Evolutionary conservation across 1,140 invertebrate genomes (phyloP), one percentile per base, ranked within the genome.

Genomic region (Ylistrum balloti): DNA sequence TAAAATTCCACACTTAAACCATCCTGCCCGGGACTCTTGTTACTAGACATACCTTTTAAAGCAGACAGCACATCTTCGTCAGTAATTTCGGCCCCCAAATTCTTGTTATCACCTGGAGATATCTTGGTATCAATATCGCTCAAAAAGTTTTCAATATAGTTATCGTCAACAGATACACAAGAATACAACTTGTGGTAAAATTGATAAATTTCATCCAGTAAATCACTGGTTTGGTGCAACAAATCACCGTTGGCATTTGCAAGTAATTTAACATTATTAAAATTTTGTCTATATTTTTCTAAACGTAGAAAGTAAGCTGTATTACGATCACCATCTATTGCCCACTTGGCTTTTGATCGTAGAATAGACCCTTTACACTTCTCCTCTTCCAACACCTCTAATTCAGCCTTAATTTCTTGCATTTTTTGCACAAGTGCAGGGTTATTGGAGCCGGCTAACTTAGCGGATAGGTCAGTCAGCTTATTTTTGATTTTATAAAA

Each of bases 1-100:
- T 87, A 89, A 89, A 91, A 91, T 33, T 91, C 90, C 3, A 91
- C 88, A 85, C 87, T 91, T 20, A 91, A 35, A 0, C 88, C 88
- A 2, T 22, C 20, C 45, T 48, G 45, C 3, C 88, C 90, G 3
- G 90, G 90, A 89, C 90, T 91, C 41, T 91, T 91, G 85, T 87
- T 91, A 33, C 45, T 87, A 22, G 38, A 22, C 88, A 91, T 91
- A 35, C 88, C 38, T 2, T n/a, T 33, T 22, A 91, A 28, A 56
- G 90, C 88, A n/a, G 41, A 33, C 17, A n/a, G 2, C 17, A 89
- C 38, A 38, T 91, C 88, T 33, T n/a, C 74, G 86, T 45, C 3
- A 48, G 34, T 28, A 20, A 90, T 87, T 85, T 17, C 3, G 22
- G 20, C 13, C 20, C 2, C 45, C 22, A 48, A 48, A 5, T 1